Base-by-base conservation (phyloP, 2,888 invertebrate genomes). In the Leptarthrus brevirostris region DNA sequence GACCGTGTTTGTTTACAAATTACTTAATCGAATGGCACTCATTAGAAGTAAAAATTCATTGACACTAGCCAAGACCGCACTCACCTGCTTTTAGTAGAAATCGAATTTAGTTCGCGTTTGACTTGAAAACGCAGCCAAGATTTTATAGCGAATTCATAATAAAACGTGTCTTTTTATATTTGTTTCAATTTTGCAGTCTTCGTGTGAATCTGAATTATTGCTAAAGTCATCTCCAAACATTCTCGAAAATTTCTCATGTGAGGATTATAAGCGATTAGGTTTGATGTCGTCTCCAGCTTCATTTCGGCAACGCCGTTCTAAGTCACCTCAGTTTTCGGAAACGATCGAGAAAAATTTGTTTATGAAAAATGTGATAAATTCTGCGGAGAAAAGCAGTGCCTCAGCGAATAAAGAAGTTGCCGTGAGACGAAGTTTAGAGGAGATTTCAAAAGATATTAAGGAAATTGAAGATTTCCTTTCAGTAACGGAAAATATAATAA, bases 381-480 rank as follows among this genome's bases (percentile, higher is more conserved):
- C 81, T 0, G 80, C 79, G 16, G 22, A n/a, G 30, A n/a, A 18
- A 34, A 49, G 58, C 6, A 34, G 18, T 18, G 16, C 26, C 5
- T 18, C 69, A 6, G 47, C 44, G 34, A 47, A 69, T 12, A 83
- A 84, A 74, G 83, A 84, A 75, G 81, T 82, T 0, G 79, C 81
- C 16, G 82, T 85, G 10, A 80, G 84, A 0, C 81, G 81, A 18
- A 85, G 85, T 76, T 79, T 86, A 44, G 86, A 85, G 72, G 86
- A 85, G 77, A 85, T 85, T 36, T 82, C 84, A 40, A 83, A 84
- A 73, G 85, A 85, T 53, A 82, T 85, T 8, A 81, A 82, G 69
- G 85, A 84, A 77, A 84, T 85, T 22, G 86, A 85, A 72, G 83
- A 85, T 74, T 85, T 85, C 71, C 79, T 85, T 2, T 83, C 82